These are phyloP conservation scores for Diadophis punctatus DNA, from an alignment of 2,113 vertebrate species.

Conservation along the genomic window DNA sequence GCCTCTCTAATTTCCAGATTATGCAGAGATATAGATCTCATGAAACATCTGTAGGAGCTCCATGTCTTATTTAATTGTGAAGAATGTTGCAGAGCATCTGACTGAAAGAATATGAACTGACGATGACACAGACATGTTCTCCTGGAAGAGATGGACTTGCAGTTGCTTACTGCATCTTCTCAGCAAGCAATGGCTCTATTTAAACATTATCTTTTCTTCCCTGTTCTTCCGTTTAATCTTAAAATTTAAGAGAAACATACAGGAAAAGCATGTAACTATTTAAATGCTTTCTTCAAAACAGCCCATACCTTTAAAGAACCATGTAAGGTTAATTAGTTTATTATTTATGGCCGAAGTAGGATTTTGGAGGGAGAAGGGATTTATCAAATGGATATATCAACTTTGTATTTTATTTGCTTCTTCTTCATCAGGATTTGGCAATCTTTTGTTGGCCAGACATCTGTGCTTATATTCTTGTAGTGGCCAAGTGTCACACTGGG, in stretches of 20 bases:
- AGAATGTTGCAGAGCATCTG: not conserved
- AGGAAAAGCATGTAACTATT: not conserved
- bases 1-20: not conserved
- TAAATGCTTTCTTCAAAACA: not conserved
- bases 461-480: not conserved
- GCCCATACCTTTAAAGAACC: not conserved
- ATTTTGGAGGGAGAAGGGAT: not conserved
- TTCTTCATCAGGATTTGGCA: not conserved
- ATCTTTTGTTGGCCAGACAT: not conserved
- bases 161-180: no score
- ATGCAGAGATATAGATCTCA: not conserved
- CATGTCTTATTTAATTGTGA: not conserved
- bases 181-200: not conserved
- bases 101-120: no score
- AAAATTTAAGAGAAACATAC: not conserved
- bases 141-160: not conserved
- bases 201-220: not conserved
- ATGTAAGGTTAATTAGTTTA: not conserved
- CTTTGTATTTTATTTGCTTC: not conserved
- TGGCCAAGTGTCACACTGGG: not conserved
- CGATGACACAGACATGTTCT: no score
- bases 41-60: constrained; percentile 11
- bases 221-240: not conserved
- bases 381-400: not conserved
- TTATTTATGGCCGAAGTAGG: not conserved